phyloP scores from a whole-genome alignment of 2,113 vertebrate species.

The Larimichthys crocea region DNA sequence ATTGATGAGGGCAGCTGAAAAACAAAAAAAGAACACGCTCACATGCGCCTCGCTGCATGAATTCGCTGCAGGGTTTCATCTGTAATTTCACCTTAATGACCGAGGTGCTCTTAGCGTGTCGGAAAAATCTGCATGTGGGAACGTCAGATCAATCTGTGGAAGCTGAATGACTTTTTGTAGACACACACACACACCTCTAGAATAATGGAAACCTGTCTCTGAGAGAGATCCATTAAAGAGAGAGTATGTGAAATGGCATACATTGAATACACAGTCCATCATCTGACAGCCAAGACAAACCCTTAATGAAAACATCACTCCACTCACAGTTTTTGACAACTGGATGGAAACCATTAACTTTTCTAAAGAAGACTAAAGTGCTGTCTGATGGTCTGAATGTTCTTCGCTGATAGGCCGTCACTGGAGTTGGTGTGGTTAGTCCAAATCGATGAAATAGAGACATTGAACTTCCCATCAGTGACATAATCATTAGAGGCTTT shows the following conservation, averaged over 20 bases:
- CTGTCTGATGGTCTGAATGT: conserved; percentile 44
- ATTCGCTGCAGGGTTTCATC: neutral
- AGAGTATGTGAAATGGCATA: neutral
- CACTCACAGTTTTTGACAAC: conserved; percentile 45
- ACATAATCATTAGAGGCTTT: neutral
- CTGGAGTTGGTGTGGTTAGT: neutral
- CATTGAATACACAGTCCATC: neutral
- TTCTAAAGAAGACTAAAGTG: conserved; percentile 3
- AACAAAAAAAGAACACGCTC: conserved; percentile 5
- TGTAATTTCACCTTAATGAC: neutral
- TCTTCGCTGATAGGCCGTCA: neutral
- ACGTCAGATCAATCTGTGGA: neutral
- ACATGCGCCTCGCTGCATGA: conserved; percentile 4
- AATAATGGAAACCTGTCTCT: neutral
- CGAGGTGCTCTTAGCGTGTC: neutral
- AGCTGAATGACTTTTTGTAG: neutral
- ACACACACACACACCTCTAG: neutral
- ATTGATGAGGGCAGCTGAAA: conserved; percentile 46
- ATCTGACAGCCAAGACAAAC: conserved; percentile 2
- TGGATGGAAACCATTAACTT: conserved; percentile 26
- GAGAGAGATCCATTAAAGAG: neutral
- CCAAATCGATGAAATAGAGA: neutral
- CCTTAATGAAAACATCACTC: conserved; percentile 24
- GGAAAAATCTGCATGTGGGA: neutral
- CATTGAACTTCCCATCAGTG: neutral